Base-by-base conservation (phyloP, 2,888 invertebrate genomes). In the Polymixis flavicincta region DNA sequence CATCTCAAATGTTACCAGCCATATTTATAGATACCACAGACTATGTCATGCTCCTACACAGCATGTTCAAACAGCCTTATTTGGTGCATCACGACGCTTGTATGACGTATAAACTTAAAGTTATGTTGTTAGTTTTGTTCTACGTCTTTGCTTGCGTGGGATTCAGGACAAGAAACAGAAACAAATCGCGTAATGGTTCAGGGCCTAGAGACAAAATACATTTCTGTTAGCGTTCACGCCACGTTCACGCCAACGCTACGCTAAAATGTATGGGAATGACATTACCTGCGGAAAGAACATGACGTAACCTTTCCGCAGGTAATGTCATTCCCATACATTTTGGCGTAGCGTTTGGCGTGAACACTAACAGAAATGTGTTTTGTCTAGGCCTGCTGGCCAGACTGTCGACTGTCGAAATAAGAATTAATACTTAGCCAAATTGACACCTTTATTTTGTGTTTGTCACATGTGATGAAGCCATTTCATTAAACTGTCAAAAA, bases 91-190 rank as follows among this genome's bases (percentile, higher is more conserved):
- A 84, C 80, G 83, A 80, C 59, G 55, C 42, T 55, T 19, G 48
- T 22, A 42, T 79, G 67, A 80, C 80, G 71, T 84, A 52, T 72
- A 67, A 78, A 83, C 79, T 78, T 70, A 69, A 83, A 54, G 66
- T 78, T 57, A 54, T 71, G 17, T 32, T 13, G 32, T 1, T 70
- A 17, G 19, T 17, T 60, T 42, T 55, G n/a, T 19, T 45, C n/a
- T 37, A 50, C 32, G 73, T 52, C 32, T 67, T 52, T 45, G 22
- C 42, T 67, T 59, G 25, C 50, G 57, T 67, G 50, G 78, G 68
- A 77, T 77, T 78, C 1, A 11, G 25, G 11, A 32, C 59, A 45
- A 13, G 1, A 19, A 22, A 76, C 11, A 17, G 25, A 42, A 59
- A 28, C 5, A 2, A 59, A 73, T 32, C 17, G 13, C 2, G 2